A percentile compares a stretch with the other conserved stretches of the same genome.
Conservation (phyloP, 2,888 invertebrate species). For the Halictus quadricinctus region DNA sequence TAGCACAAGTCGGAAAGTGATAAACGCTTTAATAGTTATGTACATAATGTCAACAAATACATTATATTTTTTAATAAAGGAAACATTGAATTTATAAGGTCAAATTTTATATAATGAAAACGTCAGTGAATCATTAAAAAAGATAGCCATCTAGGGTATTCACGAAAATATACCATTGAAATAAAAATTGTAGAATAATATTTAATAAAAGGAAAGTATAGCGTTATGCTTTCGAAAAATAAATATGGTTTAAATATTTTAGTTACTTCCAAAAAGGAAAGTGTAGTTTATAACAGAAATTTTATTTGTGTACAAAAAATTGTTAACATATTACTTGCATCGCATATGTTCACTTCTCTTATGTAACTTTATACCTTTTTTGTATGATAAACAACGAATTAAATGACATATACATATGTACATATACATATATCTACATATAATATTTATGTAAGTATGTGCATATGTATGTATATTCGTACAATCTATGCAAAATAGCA, state of each 20-base stretch:
- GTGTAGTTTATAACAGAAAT: constrained; percentile 49
- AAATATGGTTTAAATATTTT: background rate
- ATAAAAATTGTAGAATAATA: background rate
- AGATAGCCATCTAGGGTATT: background rate
- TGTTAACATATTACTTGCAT: constrained; percentile 35
- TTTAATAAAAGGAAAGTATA: background rate
- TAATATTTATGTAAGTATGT: constrained; percentile 14
- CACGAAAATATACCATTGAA: background rate
- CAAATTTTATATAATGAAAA: background rate
- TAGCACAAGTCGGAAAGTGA: background rate
- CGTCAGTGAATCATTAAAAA: background rate
- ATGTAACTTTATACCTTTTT: constrained; percentile 21
- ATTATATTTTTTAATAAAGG: background rate
- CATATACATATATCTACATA: constrained; percentile 15
- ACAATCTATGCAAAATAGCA: constrained; percentile 48
- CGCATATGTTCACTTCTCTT: constrained; percentile 25
- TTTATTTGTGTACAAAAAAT: constrained; percentile 61
- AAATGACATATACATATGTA: constrained; percentile 22
- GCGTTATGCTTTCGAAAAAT: background rate
- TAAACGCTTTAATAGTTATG: background rate
- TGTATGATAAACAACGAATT: constrained; percentile 38
- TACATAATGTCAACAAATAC: background rate
- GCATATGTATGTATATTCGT: constrained; percentile 21
- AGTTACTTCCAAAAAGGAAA: constrained; percentile 1
- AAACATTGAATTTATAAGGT: background rate